Evolutionary conservation across 2,113 vertebrate genomes (phyloP).

Genomic region (Epinephelus fuscoguttatus): DNA sequence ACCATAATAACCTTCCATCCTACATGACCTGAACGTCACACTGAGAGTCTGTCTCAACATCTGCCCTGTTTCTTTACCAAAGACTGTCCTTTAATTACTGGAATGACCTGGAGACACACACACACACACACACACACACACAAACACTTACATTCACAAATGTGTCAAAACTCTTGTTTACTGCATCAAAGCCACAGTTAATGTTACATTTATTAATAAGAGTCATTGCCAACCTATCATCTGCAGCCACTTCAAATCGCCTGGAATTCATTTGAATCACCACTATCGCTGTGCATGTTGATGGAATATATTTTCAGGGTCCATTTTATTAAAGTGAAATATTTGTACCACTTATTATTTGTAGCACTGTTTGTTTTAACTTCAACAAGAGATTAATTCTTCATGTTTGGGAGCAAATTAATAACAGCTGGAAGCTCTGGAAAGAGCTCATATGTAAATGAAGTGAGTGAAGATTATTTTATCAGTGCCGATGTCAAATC

Average conservation of each 20-base stretch:
- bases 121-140: too few species aligned
- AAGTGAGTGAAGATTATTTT: neutral
- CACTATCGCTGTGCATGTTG: neutral
- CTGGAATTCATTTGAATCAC: too few species aligned
- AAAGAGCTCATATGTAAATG: too few species aligned
- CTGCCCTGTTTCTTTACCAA: constrained; percentile 2
- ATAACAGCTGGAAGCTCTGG: neutral
- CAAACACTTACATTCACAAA: neutral
- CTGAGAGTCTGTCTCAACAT: constrained; percentile 26
- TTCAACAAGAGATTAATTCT: neutral
- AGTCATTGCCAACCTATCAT: neutral
- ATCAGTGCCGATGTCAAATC: too few species aligned
- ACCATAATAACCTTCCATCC: constrained; percentile 1
- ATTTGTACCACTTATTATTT: neutral
- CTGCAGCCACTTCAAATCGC: constrained; percentile 7
- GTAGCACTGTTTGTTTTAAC: neutral
- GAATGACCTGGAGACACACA: neutral
- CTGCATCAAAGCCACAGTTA: constrained; percentile 2
- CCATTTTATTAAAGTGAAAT: neutral
- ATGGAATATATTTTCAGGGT: neutral
- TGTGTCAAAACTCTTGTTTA: constrained; percentile 24
- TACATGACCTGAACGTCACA: neutral
- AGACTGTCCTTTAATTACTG: neutral
- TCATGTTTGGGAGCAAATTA: neutral
- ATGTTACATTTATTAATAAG: neutral